These are phyloP conservation scores for Agrotis ipsilon DNA, from an alignment of 2,888 invertebrate species.

Conservation along the genomic window DNA sequence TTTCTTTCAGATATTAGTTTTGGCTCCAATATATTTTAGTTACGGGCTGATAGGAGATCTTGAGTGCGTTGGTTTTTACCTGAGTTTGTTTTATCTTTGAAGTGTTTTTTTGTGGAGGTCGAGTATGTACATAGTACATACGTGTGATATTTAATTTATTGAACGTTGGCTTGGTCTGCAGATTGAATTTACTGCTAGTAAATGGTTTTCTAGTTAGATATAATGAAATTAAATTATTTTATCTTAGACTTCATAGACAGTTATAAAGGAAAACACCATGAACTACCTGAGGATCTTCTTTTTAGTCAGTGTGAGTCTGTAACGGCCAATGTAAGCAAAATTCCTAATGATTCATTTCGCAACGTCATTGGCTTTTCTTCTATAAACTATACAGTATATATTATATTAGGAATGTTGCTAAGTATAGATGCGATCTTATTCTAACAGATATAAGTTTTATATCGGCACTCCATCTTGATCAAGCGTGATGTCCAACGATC, in stretches of 20 bases:
- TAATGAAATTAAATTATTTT: not conserved
- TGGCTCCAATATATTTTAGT: constrained; percentile 16
- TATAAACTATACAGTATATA: too few species aligned
- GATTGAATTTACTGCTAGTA: not conserved
- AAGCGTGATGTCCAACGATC: too few species aligned
- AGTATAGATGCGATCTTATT: too few species aligned
- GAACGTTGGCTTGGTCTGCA: not conserved
- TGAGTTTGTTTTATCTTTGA: not conserved
- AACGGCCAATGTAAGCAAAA: too few species aligned
- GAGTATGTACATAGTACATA: too few species aligned
- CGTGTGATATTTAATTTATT: not conserved
- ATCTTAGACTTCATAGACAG: not conserved
- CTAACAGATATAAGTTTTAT: too few species aligned
- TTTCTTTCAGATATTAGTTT: constrained; percentile 36
- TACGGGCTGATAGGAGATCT: not conserved
- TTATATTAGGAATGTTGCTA: too few species aligned
- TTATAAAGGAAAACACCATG: not conserved
- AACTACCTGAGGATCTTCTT: too few species aligned
- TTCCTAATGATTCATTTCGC: too few species aligned
- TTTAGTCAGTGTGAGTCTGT: too few species aligned
- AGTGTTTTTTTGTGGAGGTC: not conserved
- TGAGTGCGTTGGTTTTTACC: not conserved
- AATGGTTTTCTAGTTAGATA: not conserved
- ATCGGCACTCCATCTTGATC: too few species aligned
- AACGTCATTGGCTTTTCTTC: too few species aligned